Evolutionary conservation across 2,113 vertebrate species (phyloP).

Genomic region (Istiophorus platypterus): DNA sequence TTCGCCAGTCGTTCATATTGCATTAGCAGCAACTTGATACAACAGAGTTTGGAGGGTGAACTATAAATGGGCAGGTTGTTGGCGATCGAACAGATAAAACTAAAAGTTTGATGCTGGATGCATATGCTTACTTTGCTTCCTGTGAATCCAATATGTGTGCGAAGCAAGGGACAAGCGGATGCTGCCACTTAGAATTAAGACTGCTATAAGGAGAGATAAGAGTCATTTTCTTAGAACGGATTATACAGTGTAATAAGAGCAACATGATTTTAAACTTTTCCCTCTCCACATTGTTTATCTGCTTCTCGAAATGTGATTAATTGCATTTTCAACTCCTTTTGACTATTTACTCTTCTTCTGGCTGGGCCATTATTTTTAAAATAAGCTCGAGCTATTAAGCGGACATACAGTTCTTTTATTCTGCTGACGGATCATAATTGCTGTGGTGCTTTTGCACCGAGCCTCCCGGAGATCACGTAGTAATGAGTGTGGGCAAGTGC

Average conservation of each 20-base stretch:
- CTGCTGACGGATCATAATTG: slow-evolving; percentile 14
- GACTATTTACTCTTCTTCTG: neutral
- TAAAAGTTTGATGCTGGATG: too few relatives aligned
- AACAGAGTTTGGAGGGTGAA: too few relatives aligned
- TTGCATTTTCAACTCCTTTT: neutral
- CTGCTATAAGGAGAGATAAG: too few relatives aligned
- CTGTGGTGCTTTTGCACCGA: neutral
- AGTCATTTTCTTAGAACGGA: too few relatives aligned
- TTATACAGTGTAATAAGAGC: neutral
- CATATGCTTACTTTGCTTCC: too few relatives aligned
- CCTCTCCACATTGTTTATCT: neutral
- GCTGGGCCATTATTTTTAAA: slow-evolving; percentile 11
- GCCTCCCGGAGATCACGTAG: neutral
- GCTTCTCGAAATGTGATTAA: neutral
- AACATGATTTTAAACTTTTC: neutral
- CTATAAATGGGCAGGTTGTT: too few relatives aligned
- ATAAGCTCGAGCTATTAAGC: neutral
- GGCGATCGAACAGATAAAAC: too few relatives aligned
- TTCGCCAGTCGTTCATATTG: too few relatives aligned
- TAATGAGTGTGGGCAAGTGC: neutral
- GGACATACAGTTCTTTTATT: slow-evolving; percentile 2
- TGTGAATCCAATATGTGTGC: too few relatives aligned
- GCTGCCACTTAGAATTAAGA: too few relatives aligned
- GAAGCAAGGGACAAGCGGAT: too few relatives aligned
- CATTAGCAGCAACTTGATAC: too few relatives aligned